Base-by-base conservation (phyloP, 2,113 vertebrate species). In the Menidia beryllina region DNA sequence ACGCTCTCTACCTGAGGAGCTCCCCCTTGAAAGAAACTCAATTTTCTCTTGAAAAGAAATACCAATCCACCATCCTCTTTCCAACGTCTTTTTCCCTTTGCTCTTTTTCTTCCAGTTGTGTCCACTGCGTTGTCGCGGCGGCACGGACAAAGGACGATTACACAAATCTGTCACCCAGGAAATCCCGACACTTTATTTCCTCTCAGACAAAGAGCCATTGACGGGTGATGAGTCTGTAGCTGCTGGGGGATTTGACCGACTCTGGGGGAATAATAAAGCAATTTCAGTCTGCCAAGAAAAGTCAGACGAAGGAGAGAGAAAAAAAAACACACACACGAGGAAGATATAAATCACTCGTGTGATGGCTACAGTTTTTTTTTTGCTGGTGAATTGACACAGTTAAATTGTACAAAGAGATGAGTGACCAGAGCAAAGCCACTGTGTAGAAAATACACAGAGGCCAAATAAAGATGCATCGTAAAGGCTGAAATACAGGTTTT, bases 191-290 rank as follows among this genome's bases (percentile, higher is more conserved):
- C 89, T 92, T 91, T 91, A 90, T 92, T 92, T 91, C 82, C 85
- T 88, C 79, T 83, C 85, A 88, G 89, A 89, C 88, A 90, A 86
- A 88, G 86, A 88, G 83, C 82, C 78, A 64, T 84, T 85, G 87
- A 92, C 80, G 86, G 87, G 84, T 88, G 89, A 92, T 91, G 90
- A 91, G 91, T 90, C 87, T 81, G 76, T 80, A 77, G 77, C 86
- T 88, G 85, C 81, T 59, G 79, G 81, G 86, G 88, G 86, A 91
- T 89, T 85, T 85, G 86, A 87, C 88, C 86, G 86, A 89, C 86
- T 91, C 87, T 54, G 25, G 87, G 86, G 88, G 91, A 92, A 91
- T 91, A 91, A 91, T 92, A 91, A 91, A 91, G 90, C 89, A 92
- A 92, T 91, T 91, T 91, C 79, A 83, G 81, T 70, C 86, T 90